Base-by-base conservation (phyloP, 2,797 vertebrate species). In the Carcharodon carcharias region DNA sequence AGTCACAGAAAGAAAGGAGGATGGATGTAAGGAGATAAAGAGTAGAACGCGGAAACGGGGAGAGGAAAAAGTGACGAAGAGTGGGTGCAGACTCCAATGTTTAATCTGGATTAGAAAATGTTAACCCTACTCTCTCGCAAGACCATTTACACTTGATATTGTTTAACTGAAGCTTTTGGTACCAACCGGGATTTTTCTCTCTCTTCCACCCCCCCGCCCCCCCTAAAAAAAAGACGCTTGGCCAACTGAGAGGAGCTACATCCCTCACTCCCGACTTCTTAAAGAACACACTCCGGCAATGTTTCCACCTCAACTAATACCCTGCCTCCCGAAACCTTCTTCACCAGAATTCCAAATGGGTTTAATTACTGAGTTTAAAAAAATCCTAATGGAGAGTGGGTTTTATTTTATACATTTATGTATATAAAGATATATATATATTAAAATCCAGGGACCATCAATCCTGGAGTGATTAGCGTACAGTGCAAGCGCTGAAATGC, bases 351-450 rank as follows among this genome's bases (percentile, higher is more conserved):
- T 98, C 98, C 98, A 98, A 98, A 99, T 99, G 98, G 99, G 98
- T 99, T 98, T 98, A 99, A 99, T 99, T 99, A 99, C 99, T 99
- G 98, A 99, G 99, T 98, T 99, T 71, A 7, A 7, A 50, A 98
- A 99, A 99, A 99, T 98, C 99, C 99, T 99, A 99, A 99, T 99
- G 99, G 99, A 98, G 98, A 99, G 98, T 98, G 99, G 99, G 98
- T 99, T 98, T 98, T 99, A 99, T 98, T 99, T 99, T 98, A 98
- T 77, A 35, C 28, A 73, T 31, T 2, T 31, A 31, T 73, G 69
- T 73, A 95, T 71, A 71, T 69, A 18, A 18, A 67, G 18, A 67
- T 67, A 67, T 67, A 69, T 95, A 95, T 65, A 67, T 69, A 50
- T 54, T 26, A 9, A 88, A 73, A 95, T 71, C 67, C 67, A 95